Conservation (phyloP, 1,140 invertebrate species). For the Phocides pigmalion region DNA sequence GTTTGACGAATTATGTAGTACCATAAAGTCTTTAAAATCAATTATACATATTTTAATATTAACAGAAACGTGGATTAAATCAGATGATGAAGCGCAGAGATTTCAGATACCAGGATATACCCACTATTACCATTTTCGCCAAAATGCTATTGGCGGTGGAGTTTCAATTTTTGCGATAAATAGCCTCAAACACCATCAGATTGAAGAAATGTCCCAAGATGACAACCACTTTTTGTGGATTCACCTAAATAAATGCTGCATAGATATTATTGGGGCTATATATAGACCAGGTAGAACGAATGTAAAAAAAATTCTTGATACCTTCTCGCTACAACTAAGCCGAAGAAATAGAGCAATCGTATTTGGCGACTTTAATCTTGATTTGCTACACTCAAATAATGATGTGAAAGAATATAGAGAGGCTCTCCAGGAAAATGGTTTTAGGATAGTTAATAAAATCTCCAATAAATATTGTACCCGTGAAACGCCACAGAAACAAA, state of each 20-base stretch:
- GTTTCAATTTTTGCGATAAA: conserved; percentile 25
- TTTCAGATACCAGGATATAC: no score
- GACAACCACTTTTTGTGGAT: conserved; percentile 34
- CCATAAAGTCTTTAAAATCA: conserved; percentile 4
- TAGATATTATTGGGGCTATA: conserved; percentile 27
- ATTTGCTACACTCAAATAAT: neutral
- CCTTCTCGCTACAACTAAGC: neutral
- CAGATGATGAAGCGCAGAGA: no score
- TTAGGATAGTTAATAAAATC: conserved; percentile 23
- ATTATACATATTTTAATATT: conserved; percentile 18
- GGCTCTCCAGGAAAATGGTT: conserved; percentile 8
- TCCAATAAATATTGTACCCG: conserved; percentile 8
- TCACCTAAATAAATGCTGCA: conserved; percentile 11
- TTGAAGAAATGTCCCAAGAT: conserved; percentile 5
- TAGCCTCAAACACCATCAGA: conserved; percentile 16
- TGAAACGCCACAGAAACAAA: conserved; percentile 13
- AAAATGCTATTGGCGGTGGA: conserved; percentile 14
- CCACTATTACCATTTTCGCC: no score
- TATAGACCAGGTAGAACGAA: conserved; percentile 26
- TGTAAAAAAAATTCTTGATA: conserved; percentile 4
- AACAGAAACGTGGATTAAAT: neutral
- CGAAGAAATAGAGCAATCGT: conserved; percentile 25
- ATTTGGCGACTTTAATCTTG: conserved; percentile 27
- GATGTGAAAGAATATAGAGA: conserved; percentile 6
- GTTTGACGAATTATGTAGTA: conserved; percentile 22